phyloP scores from a whole-genome alignment of 2,113 vertebrate genomes.

The Salvelinus alpinus region DNA sequence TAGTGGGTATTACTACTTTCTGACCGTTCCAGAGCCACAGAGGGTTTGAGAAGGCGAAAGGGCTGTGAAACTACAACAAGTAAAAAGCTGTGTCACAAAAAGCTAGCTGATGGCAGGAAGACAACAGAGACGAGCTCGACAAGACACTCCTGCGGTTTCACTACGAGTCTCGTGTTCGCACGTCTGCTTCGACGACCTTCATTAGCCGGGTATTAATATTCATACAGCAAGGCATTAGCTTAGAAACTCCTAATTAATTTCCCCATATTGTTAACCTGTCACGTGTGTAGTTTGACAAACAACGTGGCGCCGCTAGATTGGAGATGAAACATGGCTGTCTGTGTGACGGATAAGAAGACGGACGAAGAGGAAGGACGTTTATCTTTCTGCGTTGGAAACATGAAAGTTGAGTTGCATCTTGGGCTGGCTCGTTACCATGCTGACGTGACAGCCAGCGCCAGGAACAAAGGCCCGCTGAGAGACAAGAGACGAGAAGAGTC shows the following conservation, averaged over 20 bases:
- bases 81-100: constrained; percentile 41
- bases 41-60: no score
- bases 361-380: constrained; percentile 9
- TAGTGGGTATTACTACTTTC: not conserved
- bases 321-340: constrained; percentile 11
- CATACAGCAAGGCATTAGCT: not conserved
- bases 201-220: not conserved
- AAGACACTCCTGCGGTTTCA: not conserved
- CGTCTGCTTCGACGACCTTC: not conserved
- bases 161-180: not conserved
- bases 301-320: constrained; percentile 12
- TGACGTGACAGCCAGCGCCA: constrained; percentile 21
- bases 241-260: not conserved
- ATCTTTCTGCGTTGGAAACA: constrained; percentile 19
- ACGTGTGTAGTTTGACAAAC: constrained; percentile 7
- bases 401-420: constrained; percentile 38
- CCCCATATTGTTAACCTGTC: not conserved
- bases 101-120: not conserved
- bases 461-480: constrained; percentile 41
- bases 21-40: not conserved
- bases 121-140: no score
- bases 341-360: constrained; percentile 30
- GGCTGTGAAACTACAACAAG: not conserved
- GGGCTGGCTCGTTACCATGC: constrained; percentile 48
- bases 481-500: constrained; percentile 37